Conservation (phyloP, 2,888 invertebrate genomes). For the Nomada fabriciana region DNA sequence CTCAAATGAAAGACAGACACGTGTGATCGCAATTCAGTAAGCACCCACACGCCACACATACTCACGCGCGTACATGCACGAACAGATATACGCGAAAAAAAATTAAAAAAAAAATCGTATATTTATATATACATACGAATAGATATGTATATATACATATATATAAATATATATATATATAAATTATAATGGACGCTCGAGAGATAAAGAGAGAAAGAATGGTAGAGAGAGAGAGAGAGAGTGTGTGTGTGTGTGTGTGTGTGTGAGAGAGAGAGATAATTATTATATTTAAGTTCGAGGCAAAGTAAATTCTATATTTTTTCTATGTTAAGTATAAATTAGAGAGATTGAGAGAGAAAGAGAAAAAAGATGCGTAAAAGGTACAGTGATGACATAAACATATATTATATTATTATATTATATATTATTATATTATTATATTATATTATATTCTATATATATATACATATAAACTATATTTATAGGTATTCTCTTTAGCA, state of each 20-base stretch:
- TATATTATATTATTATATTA: constrained; percentile 68
- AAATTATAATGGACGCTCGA: constrained; percentile 73
- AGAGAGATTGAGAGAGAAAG: constrained; percentile 53
- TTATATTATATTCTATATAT: constrained; percentile 67
- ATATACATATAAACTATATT: constrained; percentile 77
- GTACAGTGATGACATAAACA: constrained; percentile 69
- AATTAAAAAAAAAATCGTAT: constrained; percentile 27
- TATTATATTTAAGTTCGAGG: constrained; percentile 83
- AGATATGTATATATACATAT: constrained; percentile 57
- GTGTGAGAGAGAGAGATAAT: constrained; percentile 73
- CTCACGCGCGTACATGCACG: constrained; percentile 16
- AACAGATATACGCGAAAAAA: constrained; percentile 37
- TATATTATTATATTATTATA: constrained; percentile 53
- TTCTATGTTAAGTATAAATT: constrained; percentile 83
- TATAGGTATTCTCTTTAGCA: constrained; percentile 82
- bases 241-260: constrained; percentile 64
- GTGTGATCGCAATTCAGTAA: constrained; percentile 21
- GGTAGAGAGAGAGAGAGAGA: constrained; percentile 63
- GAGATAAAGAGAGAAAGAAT: constrained; percentile 51
- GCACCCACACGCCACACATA: neutral
- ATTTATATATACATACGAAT: constrained; percentile 60
- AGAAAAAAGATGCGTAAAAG: constrained; percentile 70
- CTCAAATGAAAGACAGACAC: constrained; percentile 39
- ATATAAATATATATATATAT: constrained; percentile 62
- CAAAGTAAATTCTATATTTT: constrained; percentile 84